phyloP scores from a whole-genome alignment of 2,113 vertebrate genomes.

The Empidonax traillii region DNA sequence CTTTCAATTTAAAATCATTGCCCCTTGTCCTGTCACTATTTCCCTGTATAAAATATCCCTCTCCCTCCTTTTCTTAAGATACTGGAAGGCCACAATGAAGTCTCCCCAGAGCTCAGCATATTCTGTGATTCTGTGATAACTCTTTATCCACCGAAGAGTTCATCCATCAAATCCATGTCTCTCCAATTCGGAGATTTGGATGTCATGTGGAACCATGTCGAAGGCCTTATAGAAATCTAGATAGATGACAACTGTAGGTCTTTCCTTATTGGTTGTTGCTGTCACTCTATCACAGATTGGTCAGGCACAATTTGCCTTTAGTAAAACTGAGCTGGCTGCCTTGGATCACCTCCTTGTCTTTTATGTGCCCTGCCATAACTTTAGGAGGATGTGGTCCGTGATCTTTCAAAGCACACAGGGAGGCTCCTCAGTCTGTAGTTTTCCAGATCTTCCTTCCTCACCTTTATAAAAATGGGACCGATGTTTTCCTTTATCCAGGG shows the following conservation, averaged over 20 bases:
- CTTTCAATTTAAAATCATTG: neutral
- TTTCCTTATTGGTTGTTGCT: too few relatives aligned
- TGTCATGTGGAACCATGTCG: too few relatives aligned
- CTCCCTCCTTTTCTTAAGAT: neutral
- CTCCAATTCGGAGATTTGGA: neutral
- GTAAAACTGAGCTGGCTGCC: too few relatives aligned
- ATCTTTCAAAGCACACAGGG: neutral
- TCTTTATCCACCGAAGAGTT: neutral
- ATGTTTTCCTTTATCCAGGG: neutral
- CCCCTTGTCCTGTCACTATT: neutral
- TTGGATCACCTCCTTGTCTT: neutral
- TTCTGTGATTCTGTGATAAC: neutral
- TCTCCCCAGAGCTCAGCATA: neutral
- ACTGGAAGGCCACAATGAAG: neutral
- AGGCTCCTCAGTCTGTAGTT: neutral
- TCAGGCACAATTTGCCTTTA: too few relatives aligned
- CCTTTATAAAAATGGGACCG: fast-evolving
- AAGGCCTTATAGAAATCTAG: too few relatives aligned
- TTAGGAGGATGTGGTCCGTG: neutral
- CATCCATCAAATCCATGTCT: neutral
- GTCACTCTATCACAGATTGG: too few relatives aligned
- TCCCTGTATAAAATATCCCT: neutral
- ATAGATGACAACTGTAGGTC: too few relatives aligned
- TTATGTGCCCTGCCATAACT: neutral
- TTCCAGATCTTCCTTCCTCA: neutral